Evolutionary conservation across 2,113 vertebrate genomes (phyloP).

Genomic region (Catagonus wagneri): DNA sequence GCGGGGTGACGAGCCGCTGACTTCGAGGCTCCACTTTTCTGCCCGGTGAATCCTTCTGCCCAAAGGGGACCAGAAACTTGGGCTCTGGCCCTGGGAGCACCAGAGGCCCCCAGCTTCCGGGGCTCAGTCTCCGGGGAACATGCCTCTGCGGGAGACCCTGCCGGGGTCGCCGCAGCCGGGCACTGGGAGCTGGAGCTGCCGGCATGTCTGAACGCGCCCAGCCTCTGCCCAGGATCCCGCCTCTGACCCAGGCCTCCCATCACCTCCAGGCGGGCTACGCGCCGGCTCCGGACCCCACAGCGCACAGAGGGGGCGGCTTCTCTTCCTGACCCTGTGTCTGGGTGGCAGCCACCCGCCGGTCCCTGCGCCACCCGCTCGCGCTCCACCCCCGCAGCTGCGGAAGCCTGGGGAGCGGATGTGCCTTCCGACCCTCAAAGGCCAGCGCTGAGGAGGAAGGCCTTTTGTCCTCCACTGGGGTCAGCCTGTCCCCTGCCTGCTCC

Average conservation of each 20-base stretch:
- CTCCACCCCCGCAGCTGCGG: rapidly evolving
- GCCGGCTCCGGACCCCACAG: rapidly evolving
- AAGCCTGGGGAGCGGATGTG: rapidly evolving
- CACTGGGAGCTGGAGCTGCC: rapidly evolving
- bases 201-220: rapidly evolving
- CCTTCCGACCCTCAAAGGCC: neutral
- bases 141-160: rapidly evolving
- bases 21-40: neutral
- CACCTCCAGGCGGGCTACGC: rapidly evolving
- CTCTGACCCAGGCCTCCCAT: rapidly evolving
- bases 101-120: neutral
- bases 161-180: rapidly evolving
- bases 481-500: neutral
- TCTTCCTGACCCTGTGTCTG: rapidly evolving
- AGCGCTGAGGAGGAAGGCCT: neutral
- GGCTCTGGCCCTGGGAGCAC: neutral
- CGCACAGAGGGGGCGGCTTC: neutral
- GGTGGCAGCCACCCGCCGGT: neutral
- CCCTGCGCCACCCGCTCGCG: rapidly evolving
- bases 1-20: neutral
- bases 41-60: neutral
- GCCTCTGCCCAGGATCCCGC: rapidly evolving
- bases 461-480: neutral
- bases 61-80: neutral
- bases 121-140: rapidly evolving